Percentiles rank a stretch among this genome's conserved stretches.
These are phyloP conservation scores for Pachymerium ferrugineum DNA, from an alignment of 2,888 invertebrate species.

Conservation along the genomic window DNA sequence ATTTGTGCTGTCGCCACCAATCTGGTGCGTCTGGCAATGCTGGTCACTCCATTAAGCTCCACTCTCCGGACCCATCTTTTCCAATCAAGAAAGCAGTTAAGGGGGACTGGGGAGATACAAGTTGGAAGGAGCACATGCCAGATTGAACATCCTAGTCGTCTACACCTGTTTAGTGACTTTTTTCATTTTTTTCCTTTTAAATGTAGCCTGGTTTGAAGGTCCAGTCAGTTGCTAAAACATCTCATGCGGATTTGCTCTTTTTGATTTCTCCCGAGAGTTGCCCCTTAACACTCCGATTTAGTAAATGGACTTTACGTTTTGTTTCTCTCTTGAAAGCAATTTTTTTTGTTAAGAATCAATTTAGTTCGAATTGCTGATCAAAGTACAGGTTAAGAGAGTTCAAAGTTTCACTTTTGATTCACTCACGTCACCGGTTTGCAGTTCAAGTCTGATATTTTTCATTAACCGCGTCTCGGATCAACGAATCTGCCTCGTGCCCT, in stretches of 20 bases:
- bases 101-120: no score
- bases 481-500: neutral
- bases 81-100: neutral
- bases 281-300: neutral
- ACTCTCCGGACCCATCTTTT: neutral
- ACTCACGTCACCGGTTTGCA: neutral
- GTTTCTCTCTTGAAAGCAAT: neutral
- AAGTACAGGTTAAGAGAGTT: no score
- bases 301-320: neutral
- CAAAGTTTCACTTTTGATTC: neutral
- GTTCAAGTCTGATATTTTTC: neutral
- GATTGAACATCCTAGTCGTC: no score
- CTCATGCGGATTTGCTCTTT: constrained; percentile 12
- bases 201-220: no score
- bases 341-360: neutral
- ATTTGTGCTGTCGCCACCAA: neutral
- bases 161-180: no score
- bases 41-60: neutral
- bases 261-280: neutral
- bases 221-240: no score
- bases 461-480: constrained; percentile 13
- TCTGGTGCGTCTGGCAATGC: neutral
- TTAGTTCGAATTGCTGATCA: neutral
- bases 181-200: no score
- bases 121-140: no score